A percentile compares a stretch with the other conserved stretches of the same genome.
Conservation (phyloP, 2,888 invertebrate species). For the Microctonus hyperodae region DNA sequence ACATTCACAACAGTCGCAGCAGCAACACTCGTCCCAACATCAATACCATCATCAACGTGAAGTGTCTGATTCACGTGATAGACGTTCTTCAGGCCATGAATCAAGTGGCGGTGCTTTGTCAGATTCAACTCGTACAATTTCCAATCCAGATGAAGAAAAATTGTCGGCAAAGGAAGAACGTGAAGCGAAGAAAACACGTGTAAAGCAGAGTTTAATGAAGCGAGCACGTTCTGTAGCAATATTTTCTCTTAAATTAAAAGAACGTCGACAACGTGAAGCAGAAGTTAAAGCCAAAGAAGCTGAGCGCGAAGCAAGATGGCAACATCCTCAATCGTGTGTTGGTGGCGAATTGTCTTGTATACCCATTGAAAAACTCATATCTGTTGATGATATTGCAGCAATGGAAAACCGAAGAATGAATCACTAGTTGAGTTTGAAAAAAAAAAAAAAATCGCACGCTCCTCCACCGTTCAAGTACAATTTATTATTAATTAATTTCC, state of each 20-base stretch:
- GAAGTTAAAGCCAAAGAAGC: slow-evolving; percentile 72
- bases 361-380: slow-evolving; percentile 79
- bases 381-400: slow-evolving; percentile 64
- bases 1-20: slow-evolving; percentile 38
- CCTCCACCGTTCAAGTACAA: slow-evolving; percentile 13
- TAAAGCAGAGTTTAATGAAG: slow-evolving; percentile 81
- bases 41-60: slow-evolving; percentile 38
- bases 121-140: slow-evolving; percentile 67
- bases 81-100: slow-evolving; percentile 38
- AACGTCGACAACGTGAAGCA: slow-evolving; percentile 80
- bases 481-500: slow-evolving; percentile 16
- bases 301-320: slow-evolving; percentile 67
- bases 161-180: slow-evolving; percentile 65
- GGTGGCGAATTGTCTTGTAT: slow-evolving; percentile 86
- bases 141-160: slow-evolving; percentile 67
- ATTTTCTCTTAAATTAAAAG: slow-evolving; percentile 82
- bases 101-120: slow-evolving; percentile 59
- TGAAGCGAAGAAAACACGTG: slow-evolving; percentile 72
- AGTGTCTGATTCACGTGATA: slow-evolving; percentile 38
- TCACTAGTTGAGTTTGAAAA: slow-evolving; percentile 38
- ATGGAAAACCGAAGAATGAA: slow-evolving; percentile 60
- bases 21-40: slow-evolving; percentile 54
- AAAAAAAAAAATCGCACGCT: background rate
- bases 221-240: slow-evolving; percentile 85
- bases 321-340: slow-evolving; percentile 71